A percentile compares a stretch with the other conserved stretches of the same genome.
Conservation (phyloP, 2,113 vertebrate genomes). For the Gallinago jamesoni region DNA sequence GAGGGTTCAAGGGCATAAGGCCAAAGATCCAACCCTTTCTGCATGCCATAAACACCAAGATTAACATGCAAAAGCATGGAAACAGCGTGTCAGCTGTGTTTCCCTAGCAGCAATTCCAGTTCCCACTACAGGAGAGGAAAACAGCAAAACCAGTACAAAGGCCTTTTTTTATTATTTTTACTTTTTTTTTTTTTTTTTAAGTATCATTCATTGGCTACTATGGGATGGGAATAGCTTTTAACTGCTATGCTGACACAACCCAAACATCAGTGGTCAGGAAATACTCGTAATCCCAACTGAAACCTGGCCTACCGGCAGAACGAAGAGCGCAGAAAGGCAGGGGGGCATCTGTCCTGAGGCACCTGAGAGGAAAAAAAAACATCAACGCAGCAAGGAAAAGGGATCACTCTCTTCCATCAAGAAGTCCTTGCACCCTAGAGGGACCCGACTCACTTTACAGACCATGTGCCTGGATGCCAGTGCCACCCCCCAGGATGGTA, state of each 20-base stretch:
- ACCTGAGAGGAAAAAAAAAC: neutral
- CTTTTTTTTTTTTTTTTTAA: neutral
- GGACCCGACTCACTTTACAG: neutral
- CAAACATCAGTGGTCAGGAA: neutral
- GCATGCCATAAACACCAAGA: neutral
- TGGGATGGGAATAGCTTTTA: neutral
- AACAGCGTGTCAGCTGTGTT: neutral
- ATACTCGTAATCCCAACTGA: neutral
- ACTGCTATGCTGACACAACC: neutral
- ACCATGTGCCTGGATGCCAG: neutral
- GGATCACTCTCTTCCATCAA: neutral
- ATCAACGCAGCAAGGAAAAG: neutral
- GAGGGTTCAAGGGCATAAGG: neutral
- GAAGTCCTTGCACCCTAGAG: neutral
- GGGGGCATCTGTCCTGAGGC: neutral
- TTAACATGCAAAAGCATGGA: neutral
- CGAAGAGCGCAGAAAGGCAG: neutral
- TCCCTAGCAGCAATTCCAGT: neutral
- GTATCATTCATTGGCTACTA: neutral
- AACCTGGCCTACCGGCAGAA: neutral
- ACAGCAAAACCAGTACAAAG: neutral
- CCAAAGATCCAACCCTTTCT: neutral
- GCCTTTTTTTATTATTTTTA: neutral
- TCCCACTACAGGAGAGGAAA: neutral
- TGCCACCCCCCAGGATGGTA: accelerated